These are phyloP conservation scores for Microctenopoma steveboyesi DNA, from an alignment of 2,797 vertebrate species.

Conservation along the genomic window DNA sequence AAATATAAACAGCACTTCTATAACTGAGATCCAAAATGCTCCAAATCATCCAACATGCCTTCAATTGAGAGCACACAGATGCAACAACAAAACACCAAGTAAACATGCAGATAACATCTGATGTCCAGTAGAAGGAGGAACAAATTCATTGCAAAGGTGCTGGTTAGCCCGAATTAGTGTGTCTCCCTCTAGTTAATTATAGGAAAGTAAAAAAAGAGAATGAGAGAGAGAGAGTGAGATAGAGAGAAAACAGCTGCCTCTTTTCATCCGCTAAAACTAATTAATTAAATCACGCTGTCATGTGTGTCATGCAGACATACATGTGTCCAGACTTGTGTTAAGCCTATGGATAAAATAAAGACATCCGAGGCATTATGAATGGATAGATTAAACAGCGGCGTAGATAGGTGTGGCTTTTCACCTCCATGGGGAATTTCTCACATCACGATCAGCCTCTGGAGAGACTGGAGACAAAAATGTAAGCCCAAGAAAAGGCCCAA, in stretches of 20 bases:
- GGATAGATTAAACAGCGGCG: conserved; percentile 67
- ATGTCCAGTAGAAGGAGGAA: background rate
- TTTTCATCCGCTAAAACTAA: background rate
- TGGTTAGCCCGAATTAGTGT: background rate
- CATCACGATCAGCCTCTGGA: conserved; percentile 53
- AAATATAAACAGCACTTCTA: conserved; percentile 47
- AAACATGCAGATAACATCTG: background rate
- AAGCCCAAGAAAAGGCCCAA: background rate
- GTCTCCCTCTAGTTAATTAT: background rate
- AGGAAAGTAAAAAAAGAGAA: background rate
- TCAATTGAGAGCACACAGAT: conserved; percentile 13
- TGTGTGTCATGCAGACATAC: background rate
- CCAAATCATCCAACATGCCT: background rate
- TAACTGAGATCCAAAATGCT: conserved; percentile 16
- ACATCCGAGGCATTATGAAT: conserved; percentile 59
- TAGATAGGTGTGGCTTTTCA: conserved; percentile 66
- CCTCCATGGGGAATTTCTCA: conserved; percentile 79
- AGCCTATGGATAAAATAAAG: conserved; percentile 47
- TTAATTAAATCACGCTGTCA: conserved; percentile 16
- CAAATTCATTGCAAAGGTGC: background rate
- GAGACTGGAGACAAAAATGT: conserved; percentile 25
- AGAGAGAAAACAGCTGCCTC: background rate
- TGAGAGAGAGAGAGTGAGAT: too few relatives aligned
- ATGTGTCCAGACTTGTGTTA: conserved; percentile 29
- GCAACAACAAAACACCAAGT: conserved; percentile 10